These are phyloP conservation scores for Coecobrya sp. DNA, from an alignment of 2,888 invertebrate genomes.

Conservation along the genomic window DNA sequence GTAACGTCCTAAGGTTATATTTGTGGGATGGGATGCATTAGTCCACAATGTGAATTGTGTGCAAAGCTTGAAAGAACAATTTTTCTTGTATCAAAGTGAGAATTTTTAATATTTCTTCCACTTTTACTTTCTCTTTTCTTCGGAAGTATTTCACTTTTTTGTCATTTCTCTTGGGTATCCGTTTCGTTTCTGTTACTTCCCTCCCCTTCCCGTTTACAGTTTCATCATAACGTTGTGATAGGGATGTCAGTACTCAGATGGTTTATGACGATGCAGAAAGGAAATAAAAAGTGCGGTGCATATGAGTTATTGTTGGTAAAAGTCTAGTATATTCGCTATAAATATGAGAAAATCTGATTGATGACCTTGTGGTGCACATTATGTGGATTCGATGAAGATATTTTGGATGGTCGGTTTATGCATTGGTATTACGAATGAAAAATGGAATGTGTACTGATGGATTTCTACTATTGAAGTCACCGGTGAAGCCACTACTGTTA, in stretches of 20 bases:
- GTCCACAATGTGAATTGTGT: not conserved
- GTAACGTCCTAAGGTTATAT: not conserved
- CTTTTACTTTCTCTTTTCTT: conserved; percentile 27
- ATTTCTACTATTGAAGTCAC: conserved; percentile 35
- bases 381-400: conserved; percentile 62
- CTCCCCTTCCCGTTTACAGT: conserved; percentile 48
- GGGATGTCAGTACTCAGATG: conserved; percentile 61
- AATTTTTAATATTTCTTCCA: conserved; percentile 67
- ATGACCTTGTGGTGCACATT: conserved; percentile 77
- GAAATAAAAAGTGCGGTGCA: conserved; percentile 39
- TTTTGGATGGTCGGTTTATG: conserved; percentile 24
- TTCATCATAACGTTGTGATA: conserved; percentile 62
- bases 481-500: conserved; percentile 4
- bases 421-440: not conserved
- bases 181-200: not conserved
- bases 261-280: conserved; percentile 64
- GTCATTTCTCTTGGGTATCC: conserved; percentile 76
- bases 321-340: not conserved
- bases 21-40: conserved; percentile 2
- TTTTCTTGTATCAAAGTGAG: conserved; percentile 68
- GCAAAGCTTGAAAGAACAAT: conserved; percentile 34
- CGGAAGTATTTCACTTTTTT: conserved; percentile 45
- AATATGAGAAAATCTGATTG: conserved; percentile 76
- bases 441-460: conserved; percentile 49
- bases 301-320: not conserved